Evolutionary conservation across 2,888 invertebrate genomes (phyloP), one percentile per base, ranked within the genome.

Genomic region (Hyles lineata): DNA sequence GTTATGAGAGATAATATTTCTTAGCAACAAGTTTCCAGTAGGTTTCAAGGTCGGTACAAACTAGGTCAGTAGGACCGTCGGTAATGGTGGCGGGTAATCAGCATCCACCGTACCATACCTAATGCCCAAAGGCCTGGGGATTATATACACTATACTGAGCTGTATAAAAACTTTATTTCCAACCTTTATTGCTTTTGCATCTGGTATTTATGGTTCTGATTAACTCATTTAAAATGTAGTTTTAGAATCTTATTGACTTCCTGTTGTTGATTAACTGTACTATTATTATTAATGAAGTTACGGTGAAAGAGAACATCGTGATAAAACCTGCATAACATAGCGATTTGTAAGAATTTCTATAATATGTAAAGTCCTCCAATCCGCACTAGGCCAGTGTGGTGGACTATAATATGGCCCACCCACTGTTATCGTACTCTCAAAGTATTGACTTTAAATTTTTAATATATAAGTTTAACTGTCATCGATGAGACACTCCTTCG

Each of bases 71-170:
- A 60, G 63, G 62, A 74, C 73, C 72, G 71, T 69, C 70, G 61
- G 59, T 69, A 74, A 71, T 75, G 71, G 78, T 72, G 60, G 52
- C 55, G 72, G 74, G 77, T 80, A 82, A 78, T 78, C 79, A 81
- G 76, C 76, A 61, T 72, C 72, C 71, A 70, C 77, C 78, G 74
- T 80, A 74, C 73, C 73, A 76, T 80, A 79, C 76, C 75, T 78
- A 58, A 72, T 72, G 15, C 50, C 50, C 15, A 67, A 67, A 67
- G 67, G 43, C 67, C 67, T 67, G 67, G 50, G 43, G 43, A 67
- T 67, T 67, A 67, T 50, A 17, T 7, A 23, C 43, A 43, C n/a
- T 23, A 11, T 29, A n/a, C 9, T 50, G 67, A 11, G 23, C 17
- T 17, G 67, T 25, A 50, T 23, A 67, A 17, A 67, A 50, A 23